Percentiles rank a stretch among this genome's conserved stretches.
These are phyloP conservation scores for Acleris literana DNA, from an alignment of 2,888 invertebrate species.

Conservation along the genomic window DNA sequence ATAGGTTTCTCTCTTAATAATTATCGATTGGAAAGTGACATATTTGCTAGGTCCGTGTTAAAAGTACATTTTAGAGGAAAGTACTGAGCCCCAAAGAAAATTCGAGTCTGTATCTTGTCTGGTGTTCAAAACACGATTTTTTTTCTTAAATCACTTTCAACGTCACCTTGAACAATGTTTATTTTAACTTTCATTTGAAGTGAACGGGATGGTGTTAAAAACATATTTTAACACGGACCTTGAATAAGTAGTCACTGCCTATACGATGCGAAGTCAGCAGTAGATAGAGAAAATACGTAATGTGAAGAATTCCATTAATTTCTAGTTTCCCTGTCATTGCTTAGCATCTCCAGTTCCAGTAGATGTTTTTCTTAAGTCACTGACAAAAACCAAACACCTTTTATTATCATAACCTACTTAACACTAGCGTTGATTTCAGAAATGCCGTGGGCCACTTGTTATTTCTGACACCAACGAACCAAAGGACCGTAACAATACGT, in stretches of 20 bases:
- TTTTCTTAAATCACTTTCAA: too few relatives aligned
- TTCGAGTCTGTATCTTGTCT: too few relatives aligned
- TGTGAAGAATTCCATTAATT: not conserved
- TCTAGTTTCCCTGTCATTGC: not conserved
- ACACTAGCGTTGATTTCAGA: constrained; percentile 49
- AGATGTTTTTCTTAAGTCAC: constrained; percentile 1
- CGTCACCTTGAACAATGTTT: too few relatives aligned
- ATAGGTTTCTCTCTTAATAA: constrained; percentile 29
- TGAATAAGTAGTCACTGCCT: not conserved
- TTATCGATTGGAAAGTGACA: constrained; percentile 8
- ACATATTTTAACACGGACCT: not conserved
- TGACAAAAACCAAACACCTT: constrained; percentile 18
- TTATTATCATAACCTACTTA: constrained; percentile 40
- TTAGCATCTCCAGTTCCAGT: constrained; percentile 1
- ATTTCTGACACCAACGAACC: constrained; percentile 51
- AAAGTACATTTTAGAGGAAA: not conserved
- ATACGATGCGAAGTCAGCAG: constrained; percentile 39
- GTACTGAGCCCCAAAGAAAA: too few relatives aligned
- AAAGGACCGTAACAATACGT: constrained; percentile 35
- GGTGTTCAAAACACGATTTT: too few relatives aligned
- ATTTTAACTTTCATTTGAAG: too few relatives aligned
- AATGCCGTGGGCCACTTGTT: constrained; percentile 39
- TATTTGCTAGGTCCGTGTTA: not conserved
- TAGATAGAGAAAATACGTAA: constrained; percentile 27
- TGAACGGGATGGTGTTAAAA: too few relatives aligned